Percentiles rank a stretch among this genome's conserved stretches.
Conservation (phyloP, 2,888 invertebrate genomes). For the Pachycephus smyrnensis region DNA sequence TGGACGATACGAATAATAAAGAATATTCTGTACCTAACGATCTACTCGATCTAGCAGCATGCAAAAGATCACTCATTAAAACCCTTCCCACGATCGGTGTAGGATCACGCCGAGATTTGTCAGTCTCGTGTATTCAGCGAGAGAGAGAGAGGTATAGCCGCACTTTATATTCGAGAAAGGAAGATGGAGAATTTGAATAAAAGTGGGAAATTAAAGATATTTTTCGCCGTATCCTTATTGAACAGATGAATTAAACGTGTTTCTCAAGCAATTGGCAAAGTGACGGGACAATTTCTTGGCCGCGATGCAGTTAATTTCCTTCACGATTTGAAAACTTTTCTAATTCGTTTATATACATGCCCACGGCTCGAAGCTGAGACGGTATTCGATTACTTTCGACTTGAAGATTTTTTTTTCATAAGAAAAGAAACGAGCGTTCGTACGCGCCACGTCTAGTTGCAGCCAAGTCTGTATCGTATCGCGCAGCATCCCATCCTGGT, state of each 20-base stretch:
- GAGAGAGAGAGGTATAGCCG: background rate
- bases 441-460: background rate
- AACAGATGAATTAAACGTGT: background rate
- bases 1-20: constrained; percentile 35
- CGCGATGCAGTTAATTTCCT: constrained; percentile 25
- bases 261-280: background rate
- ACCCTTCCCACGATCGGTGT: background rate
- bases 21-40: constrained; percentile 39
- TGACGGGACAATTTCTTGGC: background rate
- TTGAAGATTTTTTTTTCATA: constrained; percentile 30
- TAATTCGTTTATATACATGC: constrained; percentile 20
- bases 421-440: background rate
- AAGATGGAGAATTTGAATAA: background rate
- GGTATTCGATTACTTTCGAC: constrained; percentile 47
- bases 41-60: constrained; percentile 26
- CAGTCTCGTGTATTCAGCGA: too few relatives aligned
- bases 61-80: background rate
- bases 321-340: constrained; percentile 29
- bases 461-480: background rate
- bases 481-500: background rate
- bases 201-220: background rate
- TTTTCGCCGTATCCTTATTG: too few relatives aligned
- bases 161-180: background rate
- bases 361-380: constrained; percentile 36
- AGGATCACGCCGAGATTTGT: background rate